These are phyloP conservation scores for Doryteuthis pealeii DNA, from an alignment of 1,140 invertebrate species.

Conservation along the genomic window DNA sequence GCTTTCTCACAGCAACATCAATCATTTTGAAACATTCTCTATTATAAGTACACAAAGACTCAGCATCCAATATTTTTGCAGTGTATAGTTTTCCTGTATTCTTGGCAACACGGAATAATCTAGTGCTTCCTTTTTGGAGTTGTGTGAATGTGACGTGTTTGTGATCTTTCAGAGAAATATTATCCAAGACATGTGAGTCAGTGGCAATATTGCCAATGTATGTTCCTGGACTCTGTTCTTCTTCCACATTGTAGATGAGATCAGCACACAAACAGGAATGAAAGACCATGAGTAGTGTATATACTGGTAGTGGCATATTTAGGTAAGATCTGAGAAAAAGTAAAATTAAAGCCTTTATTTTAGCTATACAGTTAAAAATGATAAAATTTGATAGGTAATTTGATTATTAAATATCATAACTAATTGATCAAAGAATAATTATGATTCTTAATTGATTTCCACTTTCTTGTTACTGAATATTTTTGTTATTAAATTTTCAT, in stretches of 20 bases:
- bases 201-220: slow-evolving; percentile 27
- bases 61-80: slow-evolving; percentile 15
- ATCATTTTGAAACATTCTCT: slow-evolving; percentile 25
- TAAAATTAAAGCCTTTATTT: too few species aligned
- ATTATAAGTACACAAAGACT: slow-evolving; percentile 33
- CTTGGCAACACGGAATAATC: not conserved
- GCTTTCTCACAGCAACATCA: slow-evolving; percentile 15
- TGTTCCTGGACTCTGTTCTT: slow-evolving; percentile 16
- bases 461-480: too few species aligned
- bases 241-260: slow-evolving; percentile 17
- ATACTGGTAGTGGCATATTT: not conserved
- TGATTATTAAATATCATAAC: too few species aligned
- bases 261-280: not conserved
- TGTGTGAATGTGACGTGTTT: not conserved
- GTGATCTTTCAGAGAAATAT: not conserved
- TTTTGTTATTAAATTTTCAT: too few species aligned
- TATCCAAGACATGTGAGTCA: slow-evolving; percentile 6
- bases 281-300: not conserved
- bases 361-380: too few species aligned
- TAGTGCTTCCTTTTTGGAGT: not conserved
- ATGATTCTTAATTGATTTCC: too few species aligned
- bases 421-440: too few species aligned
- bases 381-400: too few species aligned
- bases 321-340: too few species aligned
- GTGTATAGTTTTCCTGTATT: not conserved